These are phyloP conservation scores for Datnioides undecimradiatus DNA, from an alignment of 2,113 vertebrate genomes.

Conservation along the genomic window DNA sequence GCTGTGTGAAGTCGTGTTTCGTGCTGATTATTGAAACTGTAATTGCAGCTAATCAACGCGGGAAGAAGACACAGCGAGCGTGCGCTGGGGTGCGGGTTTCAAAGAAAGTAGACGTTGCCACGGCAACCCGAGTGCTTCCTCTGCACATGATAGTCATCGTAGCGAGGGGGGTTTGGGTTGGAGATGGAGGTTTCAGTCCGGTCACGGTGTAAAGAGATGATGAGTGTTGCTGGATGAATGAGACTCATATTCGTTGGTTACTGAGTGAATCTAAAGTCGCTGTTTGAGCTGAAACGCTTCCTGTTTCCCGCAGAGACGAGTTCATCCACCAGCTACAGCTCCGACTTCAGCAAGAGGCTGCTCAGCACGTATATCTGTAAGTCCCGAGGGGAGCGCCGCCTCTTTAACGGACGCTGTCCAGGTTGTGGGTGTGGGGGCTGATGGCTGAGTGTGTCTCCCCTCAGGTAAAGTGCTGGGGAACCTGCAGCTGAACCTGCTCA, in stretches of 20 bases:
- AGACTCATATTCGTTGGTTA: background rate
- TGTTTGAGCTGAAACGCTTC: background rate
- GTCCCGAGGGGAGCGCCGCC: conserved; percentile 40
- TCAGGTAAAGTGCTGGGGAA: conserved; percentile 98
- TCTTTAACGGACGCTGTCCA: accelerated
- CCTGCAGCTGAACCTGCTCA: conserved; percentile 95
- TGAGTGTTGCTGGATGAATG: background rate
- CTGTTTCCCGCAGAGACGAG: conserved; percentile 88
- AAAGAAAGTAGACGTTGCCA: background rate
- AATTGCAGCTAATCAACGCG: background rate
- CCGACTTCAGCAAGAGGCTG: conserved; percentile 93
- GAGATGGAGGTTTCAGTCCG: background rate
- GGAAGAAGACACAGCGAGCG: background rate
- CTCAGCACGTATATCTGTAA: conserved; percentile 97
- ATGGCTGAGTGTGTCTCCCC: background rate
- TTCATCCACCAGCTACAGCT: conserved; percentile 93
- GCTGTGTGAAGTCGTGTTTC: background rate
- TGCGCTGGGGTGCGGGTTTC: conserved; percentile 20
- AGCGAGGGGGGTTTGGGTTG: background rate
- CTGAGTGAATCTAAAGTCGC: background rate
- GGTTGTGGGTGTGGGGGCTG: background rate
- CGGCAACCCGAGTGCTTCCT: background rate
- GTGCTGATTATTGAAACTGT: background rate
- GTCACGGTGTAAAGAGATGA: background rate
- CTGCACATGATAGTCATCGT: background rate